Conservation (phyloP, 2,797 vertebrate genomes). For the Coregonus suidteri region DNA sequence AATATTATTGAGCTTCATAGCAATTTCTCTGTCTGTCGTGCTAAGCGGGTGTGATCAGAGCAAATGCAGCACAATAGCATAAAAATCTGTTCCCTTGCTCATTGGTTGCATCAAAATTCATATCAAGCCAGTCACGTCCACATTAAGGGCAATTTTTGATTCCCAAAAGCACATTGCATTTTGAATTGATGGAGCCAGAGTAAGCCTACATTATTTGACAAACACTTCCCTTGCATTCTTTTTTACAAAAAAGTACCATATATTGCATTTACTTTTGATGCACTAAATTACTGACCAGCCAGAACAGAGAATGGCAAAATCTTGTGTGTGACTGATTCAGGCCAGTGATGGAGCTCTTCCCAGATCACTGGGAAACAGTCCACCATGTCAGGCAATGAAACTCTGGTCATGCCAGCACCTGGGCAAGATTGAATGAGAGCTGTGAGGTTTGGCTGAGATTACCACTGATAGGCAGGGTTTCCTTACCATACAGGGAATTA, state of each 20-base stretch:
- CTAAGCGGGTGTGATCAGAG: not conserved
- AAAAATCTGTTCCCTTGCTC: not conserved
- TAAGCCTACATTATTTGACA: not conserved
- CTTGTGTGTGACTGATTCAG: not conserved
- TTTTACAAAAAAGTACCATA: not conserved
- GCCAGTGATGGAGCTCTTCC: not conserved
- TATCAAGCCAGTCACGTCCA: not conserved
- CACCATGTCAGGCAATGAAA: not conserved
- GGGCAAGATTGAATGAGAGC: slow-evolving; percentile 18
- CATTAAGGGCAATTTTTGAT: not conserved
- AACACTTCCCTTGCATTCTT: not conserved
- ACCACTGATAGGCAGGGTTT: slow-evolving; percentile 1
- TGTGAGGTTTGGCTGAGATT: slow-evolving; percentile 32
- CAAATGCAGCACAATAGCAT: not conserved
- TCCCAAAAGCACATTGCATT: not conserved
- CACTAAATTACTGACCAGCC: too few species aligned
- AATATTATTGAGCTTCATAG: not conserved
- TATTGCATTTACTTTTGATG: not conserved
- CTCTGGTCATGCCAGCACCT: not conserved
- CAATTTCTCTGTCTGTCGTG: not conserved
- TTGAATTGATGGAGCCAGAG: not conserved
- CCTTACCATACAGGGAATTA: not conserved
- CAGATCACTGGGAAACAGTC: not conserved
- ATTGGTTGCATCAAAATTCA: not conserved
- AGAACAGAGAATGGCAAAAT: not conserved